Evolutionary conservation across 2,113 vertebrate genomes (phyloP).

Genomic region (Hydrochoerus hydrochaeris): DNA sequence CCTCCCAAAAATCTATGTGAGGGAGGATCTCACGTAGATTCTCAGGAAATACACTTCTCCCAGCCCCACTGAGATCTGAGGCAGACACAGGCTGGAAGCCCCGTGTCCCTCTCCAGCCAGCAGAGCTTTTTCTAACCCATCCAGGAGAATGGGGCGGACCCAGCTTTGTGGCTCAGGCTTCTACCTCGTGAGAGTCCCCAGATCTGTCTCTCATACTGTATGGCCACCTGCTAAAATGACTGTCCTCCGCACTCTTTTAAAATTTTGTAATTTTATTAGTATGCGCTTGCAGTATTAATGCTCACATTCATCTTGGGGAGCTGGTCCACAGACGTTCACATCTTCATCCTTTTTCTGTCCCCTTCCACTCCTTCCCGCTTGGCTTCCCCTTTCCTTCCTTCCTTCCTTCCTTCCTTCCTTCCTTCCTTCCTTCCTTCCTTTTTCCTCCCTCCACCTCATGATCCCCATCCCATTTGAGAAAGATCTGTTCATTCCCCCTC

Average conservation of each 20-base stretch:
- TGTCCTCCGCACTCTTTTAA: not conserved
- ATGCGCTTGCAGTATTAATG: not conserved
- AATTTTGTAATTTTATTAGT: not conserved
- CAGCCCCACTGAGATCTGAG: not conserved
- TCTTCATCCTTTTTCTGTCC: not conserved
- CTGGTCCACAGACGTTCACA: not conserved
- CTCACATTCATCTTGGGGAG: not conserved
- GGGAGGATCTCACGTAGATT: not conserved
- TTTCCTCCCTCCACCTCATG: not conserved
- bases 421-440: too few relatives aligned
- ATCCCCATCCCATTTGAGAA: not conserved
- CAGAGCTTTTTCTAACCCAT: not conserved
- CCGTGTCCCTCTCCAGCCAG: fast-evolving
- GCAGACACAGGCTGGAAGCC: not conserved
- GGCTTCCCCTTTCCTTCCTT: not conserved
- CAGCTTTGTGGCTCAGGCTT: not conserved
- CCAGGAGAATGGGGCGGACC: not conserved
- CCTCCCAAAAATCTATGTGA: not conserved
- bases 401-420: too few relatives aligned
- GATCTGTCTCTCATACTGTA: not conserved
- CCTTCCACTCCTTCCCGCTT: not conserved
- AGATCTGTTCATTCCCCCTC: not conserved
- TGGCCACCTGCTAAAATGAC: not conserved
- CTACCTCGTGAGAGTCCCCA: not conserved
- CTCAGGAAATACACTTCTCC: not conserved